phyloP scores from a whole-genome alignment of 2,797 vertebrate genomes.

The Buceros bicornis region DNA sequence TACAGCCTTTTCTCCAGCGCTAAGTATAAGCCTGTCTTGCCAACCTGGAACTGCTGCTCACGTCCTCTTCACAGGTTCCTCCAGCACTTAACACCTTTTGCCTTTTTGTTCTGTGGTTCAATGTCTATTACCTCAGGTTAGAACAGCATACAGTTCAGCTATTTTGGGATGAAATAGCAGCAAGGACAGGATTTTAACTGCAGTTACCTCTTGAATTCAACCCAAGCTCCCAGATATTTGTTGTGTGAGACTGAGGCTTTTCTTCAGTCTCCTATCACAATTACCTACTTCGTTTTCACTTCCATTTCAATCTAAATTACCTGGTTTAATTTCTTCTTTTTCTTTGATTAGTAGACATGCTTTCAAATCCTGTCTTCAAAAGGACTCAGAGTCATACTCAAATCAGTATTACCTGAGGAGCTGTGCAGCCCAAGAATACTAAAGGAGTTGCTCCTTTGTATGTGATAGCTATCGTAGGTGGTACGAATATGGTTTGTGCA shows the following conservation, averaged over 20 bases:
- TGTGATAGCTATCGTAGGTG: fast-evolving
- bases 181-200: not conserved
- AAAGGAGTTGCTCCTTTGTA: not conserved
- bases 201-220: slow-evolving; percentile 15
- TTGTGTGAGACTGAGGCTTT: slow-evolving; percentile 23
- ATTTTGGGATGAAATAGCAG: slow-evolving; percentile 13
- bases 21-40: not conserved
- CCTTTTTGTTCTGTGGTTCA: not conserved
- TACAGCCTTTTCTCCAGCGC: not conserved
- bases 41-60: not conserved
- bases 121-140: not conserved
- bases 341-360: not conserved
- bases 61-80: not conserved
- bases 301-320: not conserved
- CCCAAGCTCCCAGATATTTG: not conserved
- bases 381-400: not conserved
- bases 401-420: not conserved
- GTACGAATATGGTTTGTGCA: not conserved
- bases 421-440: not conserved
- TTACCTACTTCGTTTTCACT: slow-evolving; percentile 36
- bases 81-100: not conserved
- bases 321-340: not conserved
- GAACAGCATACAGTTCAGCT: not conserved
- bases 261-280: not conserved
- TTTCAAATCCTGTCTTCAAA: not conserved